These are phyloP conservation scores for Steinernema scapterisci DNA, from an alignment of 2,888 invertebrate species.

Conservation along the genomic window DNA sequence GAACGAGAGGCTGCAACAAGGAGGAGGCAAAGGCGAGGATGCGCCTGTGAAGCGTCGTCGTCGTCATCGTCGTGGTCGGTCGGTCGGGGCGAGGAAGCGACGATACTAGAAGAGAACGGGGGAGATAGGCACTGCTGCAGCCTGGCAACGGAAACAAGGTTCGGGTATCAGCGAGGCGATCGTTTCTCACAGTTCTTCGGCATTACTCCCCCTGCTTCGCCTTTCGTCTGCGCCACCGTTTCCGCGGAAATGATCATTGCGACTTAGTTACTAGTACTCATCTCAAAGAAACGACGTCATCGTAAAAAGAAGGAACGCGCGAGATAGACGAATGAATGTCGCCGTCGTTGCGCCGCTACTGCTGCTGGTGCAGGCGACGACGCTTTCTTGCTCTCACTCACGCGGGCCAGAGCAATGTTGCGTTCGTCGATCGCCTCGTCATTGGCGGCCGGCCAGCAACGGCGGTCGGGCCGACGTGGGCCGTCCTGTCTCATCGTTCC, in stretches of 20 bases:
- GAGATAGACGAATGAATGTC: too few relatives aligned
- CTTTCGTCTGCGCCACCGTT: too few relatives aligned
- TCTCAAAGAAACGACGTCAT: too few relatives aligned
- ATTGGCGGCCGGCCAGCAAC: background rate
- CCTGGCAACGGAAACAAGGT: background rate
- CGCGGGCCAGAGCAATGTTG: too few relatives aligned
- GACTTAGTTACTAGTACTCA: too few relatives aligned
- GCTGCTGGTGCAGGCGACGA: background rate
- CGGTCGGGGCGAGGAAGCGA: background rate
- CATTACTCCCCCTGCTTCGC: too few relatives aligned
- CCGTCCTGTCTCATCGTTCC: too few relatives aligned
- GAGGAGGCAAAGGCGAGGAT: constrained; percentile 27
- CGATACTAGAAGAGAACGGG: background rate
- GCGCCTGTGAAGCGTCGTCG: constrained; percentile 9
- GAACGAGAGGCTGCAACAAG: background rate
- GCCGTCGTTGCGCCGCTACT: too few relatives aligned
- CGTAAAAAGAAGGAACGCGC: too few relatives aligned
- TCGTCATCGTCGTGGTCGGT: background rate
- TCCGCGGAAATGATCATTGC: too few relatives aligned
- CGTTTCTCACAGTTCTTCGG: too few relatives aligned
- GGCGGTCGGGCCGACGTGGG: background rate
- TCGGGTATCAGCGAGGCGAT: background rate
- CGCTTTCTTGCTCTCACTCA: background rate
- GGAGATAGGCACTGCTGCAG: background rate
- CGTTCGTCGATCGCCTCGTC: background rate